Evolutionary conservation across 2,888 invertebrate genomes (phyloP), one percentile per base, ranked within the genome.

Genomic region (Acleris emargana): DNA sequence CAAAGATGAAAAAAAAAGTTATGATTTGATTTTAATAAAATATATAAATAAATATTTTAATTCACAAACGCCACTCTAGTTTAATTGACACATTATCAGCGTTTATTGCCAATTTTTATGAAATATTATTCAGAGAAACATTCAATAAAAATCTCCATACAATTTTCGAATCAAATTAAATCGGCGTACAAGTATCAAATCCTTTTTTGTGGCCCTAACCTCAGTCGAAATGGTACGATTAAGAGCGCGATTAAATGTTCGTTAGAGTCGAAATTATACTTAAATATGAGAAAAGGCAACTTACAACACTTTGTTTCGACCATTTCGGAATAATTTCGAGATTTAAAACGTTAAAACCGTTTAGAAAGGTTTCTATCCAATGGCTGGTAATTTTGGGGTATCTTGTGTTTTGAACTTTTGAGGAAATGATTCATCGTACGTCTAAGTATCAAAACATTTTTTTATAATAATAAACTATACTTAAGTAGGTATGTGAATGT

Each of bases 171-270:
- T 42, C 6, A 52, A 60, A 20, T 43, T 5, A 38, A 58, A 47
- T 52, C 47, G 57, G 16, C 53, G 20, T 50, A 11, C 58, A 22
- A 32, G 38, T 32, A 45, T 58, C 52, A 22, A 53, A 28, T 17
- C 4, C 45, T 59, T 62, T 59, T 59, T 59, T 64, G 43, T 42
- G 50, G 53, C 58, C 53, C 55, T 58, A 57, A 28, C 42, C 53
- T 70, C 66, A 71, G 58, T 71, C 70, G 67, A 75, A 79, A 79
- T 74, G 76, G 76, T 83, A 79, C 79, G 75, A 78, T 81, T 77
- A 78, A 77, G 73, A 69, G 76, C 63, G 71, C 84, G 77, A 86
- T 87, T 87, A 87, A 84, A 87, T 84, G 76, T 81, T 82, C 87
- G 82, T 87, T 84, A 86, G 83, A 73, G 67, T 71, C 75, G 70